phyloP scores from a whole-genome alignment of 2,888 invertebrate species.

The Tenthredo distinguenda region DNA sequence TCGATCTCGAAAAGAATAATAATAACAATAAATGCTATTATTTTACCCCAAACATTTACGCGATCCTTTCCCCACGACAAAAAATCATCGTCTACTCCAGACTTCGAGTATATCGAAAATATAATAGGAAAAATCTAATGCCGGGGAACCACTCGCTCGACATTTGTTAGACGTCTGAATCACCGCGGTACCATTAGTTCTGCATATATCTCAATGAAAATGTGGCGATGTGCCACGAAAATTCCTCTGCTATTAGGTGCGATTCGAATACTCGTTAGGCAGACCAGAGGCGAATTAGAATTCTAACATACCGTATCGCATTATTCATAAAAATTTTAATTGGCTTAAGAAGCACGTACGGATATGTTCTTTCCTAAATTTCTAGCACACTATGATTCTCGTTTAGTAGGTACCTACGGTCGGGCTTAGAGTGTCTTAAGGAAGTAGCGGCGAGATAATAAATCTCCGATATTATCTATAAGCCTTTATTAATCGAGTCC shows the following conservation, averaged over 20 bases:
- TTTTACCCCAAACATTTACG: background rate
- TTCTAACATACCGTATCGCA: background rate
- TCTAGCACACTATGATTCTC: background rate
- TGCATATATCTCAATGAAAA: background rate
- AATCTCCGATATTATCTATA: background rate
- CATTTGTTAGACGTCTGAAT: conserved; percentile 35
- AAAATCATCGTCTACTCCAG: background rate
- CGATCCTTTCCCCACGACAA: background rate
- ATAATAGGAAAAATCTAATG: background rate
- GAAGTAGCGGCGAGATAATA: background rate
- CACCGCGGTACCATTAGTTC: background rate
- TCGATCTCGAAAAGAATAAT: background rate
- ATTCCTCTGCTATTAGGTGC: conserved; percentile 17
- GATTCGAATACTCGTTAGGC: conserved; percentile 9
- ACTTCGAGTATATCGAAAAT: background rate
- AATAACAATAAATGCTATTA: background rate
- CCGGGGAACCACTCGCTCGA: background rate
- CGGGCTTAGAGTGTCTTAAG: background rate
- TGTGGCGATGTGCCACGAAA: conserved; percentile 32
- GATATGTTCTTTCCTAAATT: background rate
- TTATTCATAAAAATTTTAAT: background rate
- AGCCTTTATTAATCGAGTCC: conserved; percentile 36
- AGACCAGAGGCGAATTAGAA: background rate
- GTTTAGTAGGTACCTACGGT: background rate
- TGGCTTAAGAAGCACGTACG: background rate